A percentile compares a stretch with the other conserved stretches of the same genome.
Conservation (phyloP, 2,797 vertebrate genomes). For the Sebastes aleutianus region DNA sequence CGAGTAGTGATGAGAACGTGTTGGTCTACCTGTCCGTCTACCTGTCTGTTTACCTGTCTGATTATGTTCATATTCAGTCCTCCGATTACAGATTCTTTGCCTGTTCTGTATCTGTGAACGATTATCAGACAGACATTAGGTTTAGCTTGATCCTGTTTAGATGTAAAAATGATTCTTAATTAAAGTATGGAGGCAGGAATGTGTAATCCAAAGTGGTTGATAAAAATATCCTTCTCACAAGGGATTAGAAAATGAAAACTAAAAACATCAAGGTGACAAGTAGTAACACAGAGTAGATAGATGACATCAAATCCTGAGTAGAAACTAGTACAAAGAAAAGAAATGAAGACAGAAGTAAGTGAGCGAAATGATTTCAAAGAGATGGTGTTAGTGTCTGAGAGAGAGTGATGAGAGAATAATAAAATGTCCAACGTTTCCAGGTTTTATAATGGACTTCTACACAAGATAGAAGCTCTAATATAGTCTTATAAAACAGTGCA, state of each 20-base stretch:
- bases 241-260: neutral
- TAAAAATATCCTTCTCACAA: neutral
- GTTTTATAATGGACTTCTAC: neutral
- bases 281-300: neutral
- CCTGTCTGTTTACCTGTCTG: no score
- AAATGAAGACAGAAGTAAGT: neutral
- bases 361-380: neutral
- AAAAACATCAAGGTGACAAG: neutral
- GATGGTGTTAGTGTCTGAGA: neutral
- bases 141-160: neutral
- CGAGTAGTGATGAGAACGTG: no score
- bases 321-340: neutral
- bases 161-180: neutral
- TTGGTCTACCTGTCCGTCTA: no score
- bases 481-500: neutral
- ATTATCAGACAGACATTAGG: neutral
- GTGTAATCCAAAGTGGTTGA: neutral
- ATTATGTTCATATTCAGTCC: neutral
- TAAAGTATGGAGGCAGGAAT: neutral
- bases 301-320: neutral
- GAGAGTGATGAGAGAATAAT: neutral
- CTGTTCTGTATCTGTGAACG: neutral
- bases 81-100: neutral
- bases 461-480: neutral
- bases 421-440: neutral